These are phyloP conservation scores for Synanceia verrucosa DNA, from an alignment of 2,797 vertebrate species.

Conservation along the genomic window DNA sequence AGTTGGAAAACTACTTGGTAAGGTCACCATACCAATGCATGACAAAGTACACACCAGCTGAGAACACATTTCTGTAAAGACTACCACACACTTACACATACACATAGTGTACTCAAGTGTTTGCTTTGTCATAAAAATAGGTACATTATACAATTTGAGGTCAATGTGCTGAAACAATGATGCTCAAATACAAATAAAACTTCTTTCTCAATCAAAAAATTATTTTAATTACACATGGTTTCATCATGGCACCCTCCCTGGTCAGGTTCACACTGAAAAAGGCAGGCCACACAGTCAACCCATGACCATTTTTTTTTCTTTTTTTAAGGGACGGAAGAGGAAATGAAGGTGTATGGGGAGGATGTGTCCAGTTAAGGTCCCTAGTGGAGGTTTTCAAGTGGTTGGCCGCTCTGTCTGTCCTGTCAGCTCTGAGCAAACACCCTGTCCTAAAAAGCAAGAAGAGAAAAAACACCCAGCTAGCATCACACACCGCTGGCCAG, in stretches of 20 bases:
- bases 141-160: background rate
- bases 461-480: slow-evolving; percentile 65
- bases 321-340: background rate
- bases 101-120: too few relatives aligned
- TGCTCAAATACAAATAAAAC: background rate
- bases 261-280: slow-evolving; percentile 18
- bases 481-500: slow-evolving; percentile 78
- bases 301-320: background rate
- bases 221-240: background rate
- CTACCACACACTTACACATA: slow-evolving; percentile 33
- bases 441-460: slow-evolving; percentile 59
- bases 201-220: background rate
- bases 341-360: slow-evolving; percentile 36
- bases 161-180: background rate
- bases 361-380: slow-evolving; percentile 71
- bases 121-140: slow-evolving; percentile 14
- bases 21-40: slow-evolving; percentile 11
- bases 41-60: background rate
- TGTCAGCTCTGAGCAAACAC: slow-evolving; percentile 80
- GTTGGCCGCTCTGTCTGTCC: slow-evolving; percentile 67
- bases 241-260: background rate
- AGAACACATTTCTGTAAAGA: slow-evolving; percentile 29
- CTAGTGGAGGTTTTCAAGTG: slow-evolving; percentile 74
- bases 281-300: slow-evolving; percentile 1
- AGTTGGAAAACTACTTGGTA: background rate